Conservation (phyloP, 2,113 vertebrate species). For the Erinaceus europaeus region DNA sequence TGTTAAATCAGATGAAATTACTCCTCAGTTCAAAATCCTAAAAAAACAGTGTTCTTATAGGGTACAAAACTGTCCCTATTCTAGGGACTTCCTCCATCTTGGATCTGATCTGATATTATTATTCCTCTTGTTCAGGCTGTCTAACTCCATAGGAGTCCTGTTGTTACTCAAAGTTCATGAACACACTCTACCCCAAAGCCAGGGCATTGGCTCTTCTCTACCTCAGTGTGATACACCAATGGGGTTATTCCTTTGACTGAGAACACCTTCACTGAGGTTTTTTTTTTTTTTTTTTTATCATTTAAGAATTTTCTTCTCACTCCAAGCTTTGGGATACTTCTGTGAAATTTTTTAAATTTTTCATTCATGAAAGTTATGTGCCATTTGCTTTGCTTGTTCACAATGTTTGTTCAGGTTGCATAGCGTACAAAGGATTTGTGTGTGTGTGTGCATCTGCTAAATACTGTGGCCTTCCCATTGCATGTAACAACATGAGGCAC, state of each 20-base stretch:
- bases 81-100: neutral
- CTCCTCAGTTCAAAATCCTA: neutral
- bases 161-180: neutral
- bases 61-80: neutral
- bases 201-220: neutral
- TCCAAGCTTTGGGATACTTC: neutral
- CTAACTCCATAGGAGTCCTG: neutral
- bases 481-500: neutral
- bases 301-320: neutral
- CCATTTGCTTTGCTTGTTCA: neutral
- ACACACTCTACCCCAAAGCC: neutral
- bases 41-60: neutral
- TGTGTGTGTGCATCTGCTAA: neutral
- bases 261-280: too few relatives aligned
- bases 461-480: neutral
- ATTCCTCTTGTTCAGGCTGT: neutral
- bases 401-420: neutral
- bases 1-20: neutral
- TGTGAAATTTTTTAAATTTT: neutral
- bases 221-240: too few relatives aligned
- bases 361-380: neutral
- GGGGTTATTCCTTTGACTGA: too few relatives aligned
- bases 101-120: neutral
- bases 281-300: too few relatives aligned
- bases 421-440: neutral